Evolutionary conservation across 2,888 invertebrate species (phyloP).

Genomic region (Troides helena): DNA sequence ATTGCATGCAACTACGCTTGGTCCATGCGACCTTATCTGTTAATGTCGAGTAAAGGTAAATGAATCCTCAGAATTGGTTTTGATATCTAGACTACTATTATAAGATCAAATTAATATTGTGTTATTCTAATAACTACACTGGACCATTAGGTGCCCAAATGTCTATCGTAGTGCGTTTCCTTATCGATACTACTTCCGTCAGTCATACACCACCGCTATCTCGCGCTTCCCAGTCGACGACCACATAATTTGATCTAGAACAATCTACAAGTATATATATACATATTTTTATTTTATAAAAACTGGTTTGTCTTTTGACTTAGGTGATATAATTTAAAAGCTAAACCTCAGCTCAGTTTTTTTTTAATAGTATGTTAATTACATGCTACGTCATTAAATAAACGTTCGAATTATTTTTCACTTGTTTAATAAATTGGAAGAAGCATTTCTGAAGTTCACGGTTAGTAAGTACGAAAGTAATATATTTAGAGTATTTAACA

Average conservation of each 20-base stretch:
- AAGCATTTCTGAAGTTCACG: too few species aligned
- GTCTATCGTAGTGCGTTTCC: constrained; percentile 17
- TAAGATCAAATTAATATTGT: not conserved
- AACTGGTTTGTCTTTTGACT: constrained; percentile 15
- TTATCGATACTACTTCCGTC: constrained; percentile 19
- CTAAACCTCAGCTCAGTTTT: too few species aligned
- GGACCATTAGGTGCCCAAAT: constrained; percentile 9
- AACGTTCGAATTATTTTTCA: too few species aligned
- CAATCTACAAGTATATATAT: constrained; percentile 14
- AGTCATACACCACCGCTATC: constrained; percentile 17
- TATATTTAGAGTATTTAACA: too few species aligned
- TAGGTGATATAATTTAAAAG: too few species aligned
- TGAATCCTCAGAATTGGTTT: not conserved
- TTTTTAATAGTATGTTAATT: too few species aligned
- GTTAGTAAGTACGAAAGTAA: too few species aligned
- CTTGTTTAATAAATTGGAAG: too few species aligned
- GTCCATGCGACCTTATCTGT: constrained; percentile 4
- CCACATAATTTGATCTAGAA: constrained; percentile 27
- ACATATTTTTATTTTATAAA: not conserved
- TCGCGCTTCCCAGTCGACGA: constrained; percentile 16
- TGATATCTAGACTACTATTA: not conserved
- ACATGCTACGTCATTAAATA: too few species aligned
- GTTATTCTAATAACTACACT: not conserved
- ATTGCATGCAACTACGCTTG: constrained; percentile 6
- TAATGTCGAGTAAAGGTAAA: constrained; percentile 10